Evolutionary conservation across 2,797 vertebrate genomes (phyloP).

Genomic region (Oryzias sinensis): DNA sequence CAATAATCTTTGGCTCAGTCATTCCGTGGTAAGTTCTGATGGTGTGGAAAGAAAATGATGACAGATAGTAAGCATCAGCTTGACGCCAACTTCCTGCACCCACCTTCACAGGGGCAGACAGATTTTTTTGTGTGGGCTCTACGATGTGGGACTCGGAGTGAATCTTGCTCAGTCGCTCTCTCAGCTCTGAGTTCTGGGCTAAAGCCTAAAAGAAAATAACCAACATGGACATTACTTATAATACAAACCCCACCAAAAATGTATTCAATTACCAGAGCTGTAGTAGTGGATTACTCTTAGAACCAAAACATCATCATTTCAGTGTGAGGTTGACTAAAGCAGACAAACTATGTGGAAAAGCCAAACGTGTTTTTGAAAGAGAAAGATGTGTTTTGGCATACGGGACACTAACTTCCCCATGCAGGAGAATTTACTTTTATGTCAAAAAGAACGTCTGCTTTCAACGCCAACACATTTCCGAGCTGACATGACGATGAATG

Average conservation of each 20-base stretch:
- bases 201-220: conserved; percentile 87
- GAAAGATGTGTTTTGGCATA: conserved; percentile 27
- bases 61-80: conserved; percentile 37
- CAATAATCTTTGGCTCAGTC: conserved; percentile 31
- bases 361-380: conserved; percentile 20
- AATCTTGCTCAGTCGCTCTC: conserved; percentile 95
- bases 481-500: conserved; percentile 14
- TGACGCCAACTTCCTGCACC: conserved; percentile 72
- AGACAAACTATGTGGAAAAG: conserved; percentile 19
- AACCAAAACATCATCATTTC: no score
- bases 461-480: conserved; percentile 33
- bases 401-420: conserved; percentile 8
- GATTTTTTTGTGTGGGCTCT: conserved; percentile 86
- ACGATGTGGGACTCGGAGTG: conserved; percentile 90
- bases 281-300: no score
- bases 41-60: conserved; percentile 44
- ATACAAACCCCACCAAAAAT: conserved; percentile 30
- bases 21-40: conserved; percentile 42
- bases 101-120: conserved; percentile 89
- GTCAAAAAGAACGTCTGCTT: conserved; percentile 2
- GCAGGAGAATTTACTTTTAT: conserved; percentile 15
- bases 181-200: conserved; percentile 94
- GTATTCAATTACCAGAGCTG: background rate
- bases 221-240: conserved; percentile 41
- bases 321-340: conserved; percentile 19